Conservation (phyloP, 2,113 vertebrate species). For the Pseudorhombus dupliciocellatus region DNA sequence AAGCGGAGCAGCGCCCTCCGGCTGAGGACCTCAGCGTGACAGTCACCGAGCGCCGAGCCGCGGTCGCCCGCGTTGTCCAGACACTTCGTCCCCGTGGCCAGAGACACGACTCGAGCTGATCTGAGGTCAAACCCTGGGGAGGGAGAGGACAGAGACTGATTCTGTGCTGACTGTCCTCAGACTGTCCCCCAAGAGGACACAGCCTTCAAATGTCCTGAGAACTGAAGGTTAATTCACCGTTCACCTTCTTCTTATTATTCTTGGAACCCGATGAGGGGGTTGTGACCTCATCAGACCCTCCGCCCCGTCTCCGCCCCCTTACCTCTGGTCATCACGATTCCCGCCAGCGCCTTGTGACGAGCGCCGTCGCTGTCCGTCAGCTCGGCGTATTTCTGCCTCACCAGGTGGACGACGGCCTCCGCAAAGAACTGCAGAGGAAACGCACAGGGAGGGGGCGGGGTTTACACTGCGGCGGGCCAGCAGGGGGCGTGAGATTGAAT, state of each 20-base stretch:
- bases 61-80: conserved; percentile 84
- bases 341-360: conserved; percentile 64
- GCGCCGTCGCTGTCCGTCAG: conserved; percentile 19
- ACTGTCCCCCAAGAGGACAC: too few relatives aligned
- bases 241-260: too few relatives aligned
- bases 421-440: conserved; percentile 62
- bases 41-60: conserved; percentile 86
- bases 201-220: too few relatives aligned
- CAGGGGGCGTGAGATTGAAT: too few relatives aligned
- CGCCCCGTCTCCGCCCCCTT: background rate
- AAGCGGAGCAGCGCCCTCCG: conserved; percentile 79
- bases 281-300: background rate
- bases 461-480: too few relatives aligned
- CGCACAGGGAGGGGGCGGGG: background rate
- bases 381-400: conserved; percentile 56
- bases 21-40: conserved; percentile 91
- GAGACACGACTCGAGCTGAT: conserved; percentile 89
- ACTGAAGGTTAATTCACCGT: too few relatives aligned
- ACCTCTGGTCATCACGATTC: conserved; percentile 73
- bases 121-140: conserved; percentile 85
- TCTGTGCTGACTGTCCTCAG: too few relatives aligned
- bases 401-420: conserved; percentile 62
- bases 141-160: background rate
- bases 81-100: conserved; percentile 93
- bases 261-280: background rate